A percentile compares a stretch with the other conserved stretches of the same genome.
Conservation (phyloP, 2,888 invertebrate genomes). For the Liopterus haemorrhoidalis region DNA sequence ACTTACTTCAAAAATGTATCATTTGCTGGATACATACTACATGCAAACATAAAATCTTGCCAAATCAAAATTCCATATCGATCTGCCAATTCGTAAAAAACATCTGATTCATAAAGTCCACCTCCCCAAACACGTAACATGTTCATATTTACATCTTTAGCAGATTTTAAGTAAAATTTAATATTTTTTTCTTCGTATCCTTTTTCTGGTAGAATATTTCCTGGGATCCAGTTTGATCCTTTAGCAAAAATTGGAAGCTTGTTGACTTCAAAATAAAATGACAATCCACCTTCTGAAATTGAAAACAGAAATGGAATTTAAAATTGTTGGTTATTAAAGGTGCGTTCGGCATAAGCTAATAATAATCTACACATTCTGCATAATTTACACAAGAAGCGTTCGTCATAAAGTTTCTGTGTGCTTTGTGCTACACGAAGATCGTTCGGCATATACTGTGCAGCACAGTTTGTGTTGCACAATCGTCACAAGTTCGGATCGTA, state of each 20-base stretch:
- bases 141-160: constrained; percentile 77
- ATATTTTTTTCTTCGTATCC: constrained; percentile 56
- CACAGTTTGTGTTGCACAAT: too few relatives aligned
- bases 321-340: not conserved
- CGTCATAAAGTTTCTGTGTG: too few relatives aligned
- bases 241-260: constrained; percentile 85
- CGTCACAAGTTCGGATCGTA: too few relatives aligned
- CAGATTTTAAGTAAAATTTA: constrained; percentile 59
- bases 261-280: constrained; percentile 86
- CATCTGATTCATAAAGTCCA: constrained; percentile 88
- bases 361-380: too few relatives aligned
- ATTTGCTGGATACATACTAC: constrained; percentile 84
- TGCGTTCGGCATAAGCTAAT: too few relatives aligned
- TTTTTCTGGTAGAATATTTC: constrained; percentile 74
- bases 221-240: constrained; percentile 91
- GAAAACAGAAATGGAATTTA: too few relatives aligned
- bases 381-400: too few relatives aligned
- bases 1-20: constrained; percentile 60
- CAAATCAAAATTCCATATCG: constrained; percentile 87
- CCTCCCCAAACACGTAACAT: constrained; percentile 98
- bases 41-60: constrained; percentile 98
- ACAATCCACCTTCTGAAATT: constrained; percentile 52
- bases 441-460: too few relatives aligned
- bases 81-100: constrained; percentile 84
- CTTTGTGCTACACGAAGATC: too few relatives aligned